phyloP scores from a whole-genome alignment of 2,888 invertebrate species.

The Cacoxenus indagator region DNA sequence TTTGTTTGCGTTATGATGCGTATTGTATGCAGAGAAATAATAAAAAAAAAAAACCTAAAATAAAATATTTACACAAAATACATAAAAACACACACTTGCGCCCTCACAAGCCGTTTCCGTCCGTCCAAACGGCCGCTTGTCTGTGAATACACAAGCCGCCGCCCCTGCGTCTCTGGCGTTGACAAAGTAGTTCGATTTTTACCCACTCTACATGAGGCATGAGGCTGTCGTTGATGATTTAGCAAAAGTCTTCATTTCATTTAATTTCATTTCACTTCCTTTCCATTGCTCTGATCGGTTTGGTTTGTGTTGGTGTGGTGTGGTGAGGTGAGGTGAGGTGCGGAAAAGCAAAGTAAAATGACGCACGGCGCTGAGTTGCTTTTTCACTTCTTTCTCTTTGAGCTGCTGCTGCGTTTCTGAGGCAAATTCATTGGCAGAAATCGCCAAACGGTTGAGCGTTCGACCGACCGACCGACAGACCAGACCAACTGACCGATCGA shows the following conservation, averaged over 20 bases:
- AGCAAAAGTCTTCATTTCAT: not conserved
- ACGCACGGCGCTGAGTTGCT: no score
- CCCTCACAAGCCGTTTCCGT: slow-evolving; percentile 14
- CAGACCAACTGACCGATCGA: not conserved
- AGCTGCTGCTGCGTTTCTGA: no score
- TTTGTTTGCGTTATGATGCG: slow-evolving; percentile 35
- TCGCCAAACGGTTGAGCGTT: not conserved
- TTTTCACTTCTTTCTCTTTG: not conserved
- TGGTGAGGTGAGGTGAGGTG: no score
- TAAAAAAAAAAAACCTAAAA: no score
- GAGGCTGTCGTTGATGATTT: not conserved
- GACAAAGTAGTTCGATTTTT: not conserved
- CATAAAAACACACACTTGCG: slow-evolving; percentile 6
- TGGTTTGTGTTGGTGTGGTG: no score
- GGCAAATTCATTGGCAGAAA: not conserved
- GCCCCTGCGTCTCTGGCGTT: slow-evolving; percentile 30
- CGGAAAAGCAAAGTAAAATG: no score
- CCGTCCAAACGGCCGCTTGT: slow-evolving; percentile 23
- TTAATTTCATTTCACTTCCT: no score
- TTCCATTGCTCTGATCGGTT: no score
- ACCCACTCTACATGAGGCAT: not conserved
- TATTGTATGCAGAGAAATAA: slow-evolving; percentile 58
- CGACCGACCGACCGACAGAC: not conserved
- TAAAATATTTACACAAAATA: slow-evolving; percentile 57
- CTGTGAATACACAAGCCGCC: not conserved